phyloP scores from a whole-genome alignment of 2,888 invertebrate genomes.

The Panorpa germanica region DNA sequence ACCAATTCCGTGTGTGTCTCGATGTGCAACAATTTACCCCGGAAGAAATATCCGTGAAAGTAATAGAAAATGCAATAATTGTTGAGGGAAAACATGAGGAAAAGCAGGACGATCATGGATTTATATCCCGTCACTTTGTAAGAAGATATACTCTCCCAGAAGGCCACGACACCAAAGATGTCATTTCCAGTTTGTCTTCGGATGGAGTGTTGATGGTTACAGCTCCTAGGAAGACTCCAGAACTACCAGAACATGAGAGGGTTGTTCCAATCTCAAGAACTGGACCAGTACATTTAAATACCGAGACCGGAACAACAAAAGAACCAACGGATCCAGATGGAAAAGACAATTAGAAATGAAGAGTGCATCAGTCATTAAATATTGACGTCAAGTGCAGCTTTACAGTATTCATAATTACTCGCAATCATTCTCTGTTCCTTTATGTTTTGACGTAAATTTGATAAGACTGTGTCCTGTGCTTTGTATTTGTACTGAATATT shows the following conservation, averaged over 20 bases:
- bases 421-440: no score
- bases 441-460: no score
- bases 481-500: no score
- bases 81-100: slow-evolving; percentile 68
- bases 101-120: slow-evolving; percentile 54
- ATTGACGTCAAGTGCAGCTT: no score
- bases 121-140: slow-evolving; percentile 55
- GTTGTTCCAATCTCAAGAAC: slow-evolving; percentile 39
- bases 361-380: no score
- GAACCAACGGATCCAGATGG: no score
- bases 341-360: no score
- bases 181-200: slow-evolving; percentile 53
- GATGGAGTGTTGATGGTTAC: slow-evolving; percentile 54
- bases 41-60: slow-evolving; percentile 59
- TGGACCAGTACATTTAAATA: slow-evolving; percentile 32
- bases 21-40: slow-evolving; percentile 68
- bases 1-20: slow-evolving; percentile 49
- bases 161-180: slow-evolving; percentile 51
- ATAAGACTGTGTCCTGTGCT: no score
- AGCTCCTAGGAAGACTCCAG: slow-evolving; percentile 32
- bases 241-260: slow-evolving; percentile 25
- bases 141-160: slow-evolving; percentile 57
- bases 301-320: slow-evolving; percentile 18
- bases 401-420: no score
- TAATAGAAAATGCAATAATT: slow-evolving; percentile 47